These are phyloP conservation scores for Equus przewalskii DNA, from an alignment of 2,113 vertebrate species.

Conservation along the genomic window DNA sequence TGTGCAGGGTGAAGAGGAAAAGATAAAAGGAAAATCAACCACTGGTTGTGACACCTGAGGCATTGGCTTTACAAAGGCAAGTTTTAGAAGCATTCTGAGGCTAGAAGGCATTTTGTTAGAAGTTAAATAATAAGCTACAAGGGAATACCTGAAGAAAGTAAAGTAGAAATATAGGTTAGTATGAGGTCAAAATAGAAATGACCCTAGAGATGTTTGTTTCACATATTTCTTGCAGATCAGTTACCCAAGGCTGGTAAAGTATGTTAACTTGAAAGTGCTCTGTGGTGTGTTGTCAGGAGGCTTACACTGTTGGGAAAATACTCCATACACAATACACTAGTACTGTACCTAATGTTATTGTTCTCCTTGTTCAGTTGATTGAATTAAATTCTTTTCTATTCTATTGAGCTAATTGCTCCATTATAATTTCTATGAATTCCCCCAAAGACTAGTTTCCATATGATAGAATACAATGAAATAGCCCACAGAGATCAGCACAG, in stretches of 20 bases:
- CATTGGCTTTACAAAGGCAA: neutral
- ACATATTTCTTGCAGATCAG: neutral
- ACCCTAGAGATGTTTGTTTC: neutral
- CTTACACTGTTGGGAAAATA: neutral
- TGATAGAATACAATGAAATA: neutral
- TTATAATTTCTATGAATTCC: constrained; percentile 48
- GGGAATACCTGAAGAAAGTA: neutral
- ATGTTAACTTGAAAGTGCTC: neutral
- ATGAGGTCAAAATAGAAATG: neutral
- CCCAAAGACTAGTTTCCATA: constrained; percentile 31
- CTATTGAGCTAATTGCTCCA: constrained; percentile 49
- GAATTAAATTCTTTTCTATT: constrained; percentile 55
- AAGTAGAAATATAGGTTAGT: neutral
- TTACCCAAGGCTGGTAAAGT: neutral
- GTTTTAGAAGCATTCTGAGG: neutral
- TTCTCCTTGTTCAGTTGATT: constrained; percentile 30
- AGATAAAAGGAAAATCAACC: neutral
- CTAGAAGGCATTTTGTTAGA: neutral
- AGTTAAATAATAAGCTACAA: neutral
- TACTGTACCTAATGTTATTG: neutral
- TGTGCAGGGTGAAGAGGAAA: too few species aligned
- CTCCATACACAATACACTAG: neutral
- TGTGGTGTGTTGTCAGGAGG: neutral
- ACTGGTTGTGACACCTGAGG: neutral
- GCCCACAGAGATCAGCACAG: constrained; percentile 14